Percentiles rank a stretch among this genome's conserved stretches.
Evolutionary conservation across 2,797 vertebrate genomes (phyloP).

Genomic region (Poeciliopsis presidionis): DNA sequence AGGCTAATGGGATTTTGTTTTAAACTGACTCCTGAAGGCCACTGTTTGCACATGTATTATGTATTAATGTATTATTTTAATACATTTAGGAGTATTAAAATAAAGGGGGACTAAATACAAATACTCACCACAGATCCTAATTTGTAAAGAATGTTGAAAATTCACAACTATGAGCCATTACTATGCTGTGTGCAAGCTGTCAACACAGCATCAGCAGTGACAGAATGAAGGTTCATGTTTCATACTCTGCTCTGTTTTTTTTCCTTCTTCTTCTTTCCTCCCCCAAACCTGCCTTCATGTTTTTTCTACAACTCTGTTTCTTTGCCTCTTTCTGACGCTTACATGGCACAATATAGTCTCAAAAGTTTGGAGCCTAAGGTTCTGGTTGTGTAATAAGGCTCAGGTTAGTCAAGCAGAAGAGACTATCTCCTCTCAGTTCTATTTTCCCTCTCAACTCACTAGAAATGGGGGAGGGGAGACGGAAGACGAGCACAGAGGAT

Average conservation of each 20-base stretch:
- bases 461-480: slow-evolving; percentile 7
- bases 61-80: no score
- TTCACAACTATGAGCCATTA: no score
- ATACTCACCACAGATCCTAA: not conserved
- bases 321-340: slow-evolving; percentile 25
- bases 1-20: not conserved
- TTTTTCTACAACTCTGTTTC: slow-evolving; percentile 2
- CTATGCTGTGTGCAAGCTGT: not conserved
- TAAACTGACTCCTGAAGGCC: not conserved
- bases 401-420: slow-evolving; percentile 50
- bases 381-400: slow-evolving; percentile 53
- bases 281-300: slow-evolving; percentile 9
- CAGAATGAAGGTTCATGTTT: not conserved
- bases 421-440: slow-evolving; percentile 47
- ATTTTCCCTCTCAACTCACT: slow-evolving; percentile 39
- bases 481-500: not conserved
- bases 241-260: not conserved
- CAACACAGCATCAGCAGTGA: not conserved
- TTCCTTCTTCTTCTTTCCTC: not conserved
- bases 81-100: not conserved
- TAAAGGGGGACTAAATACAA: not conserved
- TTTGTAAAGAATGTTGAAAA: not conserved
- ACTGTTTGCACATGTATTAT: not conserved
- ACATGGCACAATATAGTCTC: slow-evolving; percentile 22
- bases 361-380: slow-evolving; percentile 48